Evolutionary conservation across 2,797 vertebrate species (phyloP).

Genomic region (Eidolon dupreanum): DNA sequence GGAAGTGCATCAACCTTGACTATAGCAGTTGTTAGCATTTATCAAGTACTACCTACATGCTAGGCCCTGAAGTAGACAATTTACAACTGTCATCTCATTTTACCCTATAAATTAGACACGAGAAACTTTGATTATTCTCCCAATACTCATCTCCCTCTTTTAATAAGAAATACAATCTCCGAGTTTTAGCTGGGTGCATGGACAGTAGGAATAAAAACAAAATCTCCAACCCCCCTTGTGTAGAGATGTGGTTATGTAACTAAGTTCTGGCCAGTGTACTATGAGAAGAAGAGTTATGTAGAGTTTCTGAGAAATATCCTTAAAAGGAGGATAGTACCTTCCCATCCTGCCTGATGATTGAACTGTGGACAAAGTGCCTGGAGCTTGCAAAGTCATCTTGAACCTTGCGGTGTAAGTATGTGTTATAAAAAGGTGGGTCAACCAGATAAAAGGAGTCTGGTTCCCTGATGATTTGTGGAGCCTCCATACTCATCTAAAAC

Average conservation of each 20-base stretch:
- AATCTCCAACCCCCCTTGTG: not conserved
- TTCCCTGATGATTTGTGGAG: not conserved
- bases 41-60: not conserved
- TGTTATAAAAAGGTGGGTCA: not conserved
- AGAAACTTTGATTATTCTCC: not conserved
- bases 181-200: not conserved
- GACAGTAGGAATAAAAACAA: not conserved
- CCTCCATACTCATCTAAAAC: not conserved
- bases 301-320: not conserved
- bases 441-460: not conserved
- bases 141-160: not conserved
- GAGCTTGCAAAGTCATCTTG: not conserved
- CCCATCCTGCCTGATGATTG: not conserved
- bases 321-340: no score
- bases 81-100: not conserved
- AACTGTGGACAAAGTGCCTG: not conserved
- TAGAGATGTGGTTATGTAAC: not conserved
- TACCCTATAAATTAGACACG: not conserved
- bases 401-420: not conserved
- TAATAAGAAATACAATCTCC: not conserved
- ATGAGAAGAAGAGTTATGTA: not conserved
- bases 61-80: not conserved
- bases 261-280: not conserved
- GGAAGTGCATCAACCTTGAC: not conserved
- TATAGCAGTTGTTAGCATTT: not conserved